Percentiles rank a stretch among this genome's conserved stretches.
These are phyloP conservation scores for Drosophila hydei DNA, from an alignment of 1,140 invertebrate genomes.

Conservation along the genomic window DNA sequence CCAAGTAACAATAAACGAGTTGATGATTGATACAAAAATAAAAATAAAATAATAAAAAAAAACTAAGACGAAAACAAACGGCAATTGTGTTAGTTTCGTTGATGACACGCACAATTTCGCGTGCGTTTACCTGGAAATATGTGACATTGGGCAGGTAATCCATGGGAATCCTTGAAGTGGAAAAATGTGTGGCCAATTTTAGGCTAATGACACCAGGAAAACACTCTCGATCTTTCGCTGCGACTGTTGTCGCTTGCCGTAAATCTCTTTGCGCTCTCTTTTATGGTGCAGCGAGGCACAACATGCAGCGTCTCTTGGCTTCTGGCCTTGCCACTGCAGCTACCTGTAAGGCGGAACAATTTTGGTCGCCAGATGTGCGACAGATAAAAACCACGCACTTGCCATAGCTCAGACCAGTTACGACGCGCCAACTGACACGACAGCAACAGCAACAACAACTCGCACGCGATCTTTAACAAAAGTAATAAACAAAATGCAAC, in stretches of 20 bases:
- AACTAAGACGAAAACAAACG: not conserved
- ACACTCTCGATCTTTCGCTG: constrained; percentile 59
- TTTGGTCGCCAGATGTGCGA: constrained; percentile 38
- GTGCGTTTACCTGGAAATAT: constrained; percentile 59
- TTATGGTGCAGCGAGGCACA: constrained; percentile 64
- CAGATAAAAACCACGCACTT: constrained; percentile 58
- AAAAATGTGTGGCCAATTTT: constrained; percentile 68
- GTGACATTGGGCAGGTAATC: constrained; percentile 46
- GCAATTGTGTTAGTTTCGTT: constrained; percentile 40
- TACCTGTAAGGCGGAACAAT: constrained; percentile 63
- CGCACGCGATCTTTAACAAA: constrained; percentile 67
- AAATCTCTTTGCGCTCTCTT: constrained; percentile 32
- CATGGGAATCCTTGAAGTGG: constrained; percentile 48
- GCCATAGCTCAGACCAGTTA: constrained; percentile 48
- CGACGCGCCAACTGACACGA: constrained; percentile 51
- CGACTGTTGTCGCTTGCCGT: too few species aligned
- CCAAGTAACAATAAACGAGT: constrained; percentile 79
- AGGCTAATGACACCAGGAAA: constrained; percentile 81
- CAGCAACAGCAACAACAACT: constrained; percentile 34
- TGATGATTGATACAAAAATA: constrained; percentile 77
- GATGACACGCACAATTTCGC: constrained; percentile 63
- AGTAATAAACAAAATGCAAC: constrained; percentile 41
- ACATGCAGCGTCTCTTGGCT: constrained; percentile 35
- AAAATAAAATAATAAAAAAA: constrained; percentile 20
- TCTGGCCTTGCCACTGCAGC: constrained; percentile 27